A percentile compares a stretch with the other conserved stretches of the same genome.
Conservation (phyloP, 2,113 vertebrate species). For the Strix aluco region DNA sequence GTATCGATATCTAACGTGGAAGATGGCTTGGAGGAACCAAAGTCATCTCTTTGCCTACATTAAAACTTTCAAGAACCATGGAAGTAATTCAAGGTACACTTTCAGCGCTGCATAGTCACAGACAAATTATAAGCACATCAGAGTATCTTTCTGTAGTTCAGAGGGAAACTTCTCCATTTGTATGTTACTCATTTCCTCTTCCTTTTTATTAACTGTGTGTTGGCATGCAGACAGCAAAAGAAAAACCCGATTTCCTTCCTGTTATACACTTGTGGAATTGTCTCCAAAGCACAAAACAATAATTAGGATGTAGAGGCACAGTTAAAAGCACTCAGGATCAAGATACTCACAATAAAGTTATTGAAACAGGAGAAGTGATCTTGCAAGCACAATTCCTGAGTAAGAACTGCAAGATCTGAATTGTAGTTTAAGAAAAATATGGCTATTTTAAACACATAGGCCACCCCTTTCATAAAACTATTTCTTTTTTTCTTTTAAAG, state of each 20-base stretch:
- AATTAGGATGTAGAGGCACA: conserved; percentile 26
- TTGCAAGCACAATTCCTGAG: not conserved
- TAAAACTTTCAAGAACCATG: not conserved
- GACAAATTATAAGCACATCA: not conserved
- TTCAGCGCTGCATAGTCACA: not conserved
- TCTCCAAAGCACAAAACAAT: conserved; percentile 24
- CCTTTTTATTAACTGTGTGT: conserved; percentile 30
- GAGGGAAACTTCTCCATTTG: conserved; percentile 2
- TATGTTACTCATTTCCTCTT: conserved; percentile 62
- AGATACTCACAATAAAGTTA: not conserved
- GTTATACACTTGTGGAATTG: conserved; percentile 29
- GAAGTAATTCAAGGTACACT: not conserved
- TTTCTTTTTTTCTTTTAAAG: not conserved
- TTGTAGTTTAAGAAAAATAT: not conserved
- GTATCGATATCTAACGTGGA: rapidly evolving
- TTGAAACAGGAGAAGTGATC: not conserved
- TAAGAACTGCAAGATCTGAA: not conserved
- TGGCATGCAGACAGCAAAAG: conserved; percentile 28
- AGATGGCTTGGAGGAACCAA: not conserved
- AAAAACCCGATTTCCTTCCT: conserved; percentile 61
- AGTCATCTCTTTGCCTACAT: not conserved
- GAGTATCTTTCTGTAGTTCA: not conserved
- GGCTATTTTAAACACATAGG: not conserved
- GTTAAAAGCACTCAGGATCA: conserved; percentile 24
- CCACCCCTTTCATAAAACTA: not conserved